Percentiles rank a stretch among this genome's conserved stretches.
Conservation (phyloP, 2,797 vertebrate species). For the Babyrousa celebensis region DNA sequence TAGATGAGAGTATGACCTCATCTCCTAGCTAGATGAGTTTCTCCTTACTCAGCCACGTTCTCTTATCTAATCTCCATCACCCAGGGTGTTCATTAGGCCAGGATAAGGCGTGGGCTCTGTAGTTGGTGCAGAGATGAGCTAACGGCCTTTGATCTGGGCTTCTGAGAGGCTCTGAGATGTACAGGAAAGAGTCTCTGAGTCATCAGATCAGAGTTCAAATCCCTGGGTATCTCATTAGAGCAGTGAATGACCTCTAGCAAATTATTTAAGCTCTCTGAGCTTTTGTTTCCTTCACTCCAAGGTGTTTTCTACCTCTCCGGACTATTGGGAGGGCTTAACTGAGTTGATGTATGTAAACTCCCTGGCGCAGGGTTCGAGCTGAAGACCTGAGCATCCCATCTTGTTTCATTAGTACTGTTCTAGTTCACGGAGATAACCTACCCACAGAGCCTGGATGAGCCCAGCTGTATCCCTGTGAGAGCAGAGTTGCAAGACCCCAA, state of each 20-base stretch:
- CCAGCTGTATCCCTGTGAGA: neutral
- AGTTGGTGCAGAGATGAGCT: neutral
- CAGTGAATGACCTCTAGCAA: neutral
- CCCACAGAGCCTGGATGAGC: neutral
- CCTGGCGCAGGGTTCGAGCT: neutral
- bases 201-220: constrained; percentile 36
- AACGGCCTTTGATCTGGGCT: constrained; percentile 47
- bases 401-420: neutral
- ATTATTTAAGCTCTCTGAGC: constrained; percentile 43
- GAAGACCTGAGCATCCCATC: neutral
- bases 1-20: neutral
- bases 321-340: constrained; percentile 1
- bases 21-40: neutral
- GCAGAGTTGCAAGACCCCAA: neutral
- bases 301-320: neutral
- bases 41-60: neutral
- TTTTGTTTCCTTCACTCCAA: constrained; percentile 56
- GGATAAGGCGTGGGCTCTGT: neutral
- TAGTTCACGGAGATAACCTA: neutral
- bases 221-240: constrained; percentile 48
- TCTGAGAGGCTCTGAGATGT: neutral
- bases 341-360: neutral
- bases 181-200: constrained; percentile 29
- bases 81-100: neutral
- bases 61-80: neutral